Evolutionary conservation across 2,113 vertebrate species (phyloP).

Genomic region (Atrichornis clamosus): DNA sequence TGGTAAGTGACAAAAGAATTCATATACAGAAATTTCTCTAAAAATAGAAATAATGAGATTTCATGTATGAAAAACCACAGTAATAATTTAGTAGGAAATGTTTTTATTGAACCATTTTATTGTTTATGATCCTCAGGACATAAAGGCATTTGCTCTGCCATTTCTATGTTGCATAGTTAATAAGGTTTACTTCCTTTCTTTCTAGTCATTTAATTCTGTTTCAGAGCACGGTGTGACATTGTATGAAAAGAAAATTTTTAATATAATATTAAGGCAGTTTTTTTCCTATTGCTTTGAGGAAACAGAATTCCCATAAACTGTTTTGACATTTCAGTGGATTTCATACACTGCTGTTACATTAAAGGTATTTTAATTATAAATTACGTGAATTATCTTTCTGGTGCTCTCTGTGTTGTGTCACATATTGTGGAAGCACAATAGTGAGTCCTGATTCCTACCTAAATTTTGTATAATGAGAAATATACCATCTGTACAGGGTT

Average conservation of each 20-base stretch:
- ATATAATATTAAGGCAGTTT: neutral
- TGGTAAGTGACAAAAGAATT: neutral
- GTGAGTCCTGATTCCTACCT: neutral
- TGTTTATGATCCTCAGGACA: neutral
- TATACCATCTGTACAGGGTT: fast-evolving
- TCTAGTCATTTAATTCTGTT: neutral
- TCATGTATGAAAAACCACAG: neutral
- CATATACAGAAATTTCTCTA: neutral
- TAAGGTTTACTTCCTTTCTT: neutral
- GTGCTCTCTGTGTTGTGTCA: neutral
- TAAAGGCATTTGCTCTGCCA: neutral
- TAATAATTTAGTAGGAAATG: neutral
- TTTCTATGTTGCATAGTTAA: neutral
- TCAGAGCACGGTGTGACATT: neutral
- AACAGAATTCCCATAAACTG: neutral
- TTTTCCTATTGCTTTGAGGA: neutral
- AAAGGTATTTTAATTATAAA: neutral
- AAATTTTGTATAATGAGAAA: neutral
- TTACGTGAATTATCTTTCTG: neutral
- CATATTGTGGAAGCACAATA: neutral
- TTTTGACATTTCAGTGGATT: neutral
- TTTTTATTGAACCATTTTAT: neutral
- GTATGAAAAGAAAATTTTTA: neutral
- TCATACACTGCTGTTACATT: neutral
- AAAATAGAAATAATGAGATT: neutral